Conservation (phyloP, 1,140 invertebrate species). For the Papilio helenus region DNA sequence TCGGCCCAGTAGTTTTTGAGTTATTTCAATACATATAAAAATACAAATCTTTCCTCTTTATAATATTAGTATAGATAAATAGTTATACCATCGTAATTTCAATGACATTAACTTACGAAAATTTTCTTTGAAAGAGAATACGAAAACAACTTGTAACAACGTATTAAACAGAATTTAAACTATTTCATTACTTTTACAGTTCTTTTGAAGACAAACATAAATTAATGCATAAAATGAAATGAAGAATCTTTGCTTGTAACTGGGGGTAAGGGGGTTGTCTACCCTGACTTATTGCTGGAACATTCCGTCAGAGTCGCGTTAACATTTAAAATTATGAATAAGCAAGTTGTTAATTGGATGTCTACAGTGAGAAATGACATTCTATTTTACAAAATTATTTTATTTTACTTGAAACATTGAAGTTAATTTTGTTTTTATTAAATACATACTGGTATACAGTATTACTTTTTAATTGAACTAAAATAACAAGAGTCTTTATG, state of each 20-base stretch:
- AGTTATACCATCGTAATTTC: no score
- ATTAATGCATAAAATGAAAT: conserved; percentile 1
- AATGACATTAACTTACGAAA: no score
- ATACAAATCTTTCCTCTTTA: no score
- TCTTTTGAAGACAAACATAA: not conserved
- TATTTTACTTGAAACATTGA: not conserved
- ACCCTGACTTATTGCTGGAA: conserved; percentile 3
- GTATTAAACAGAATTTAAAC: not conserved
- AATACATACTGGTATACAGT: not conserved
- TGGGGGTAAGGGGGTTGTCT: not conserved
- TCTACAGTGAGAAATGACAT: not conserved
- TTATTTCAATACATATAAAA: no score
- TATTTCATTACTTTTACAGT: not conserved
- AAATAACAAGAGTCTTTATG: not conserved
- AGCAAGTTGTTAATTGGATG: conserved; percentile 17
- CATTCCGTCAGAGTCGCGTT: not conserved
- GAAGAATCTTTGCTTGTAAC: not conserved
- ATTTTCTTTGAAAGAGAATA: no score
- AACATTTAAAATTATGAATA: conserved; percentile 13
- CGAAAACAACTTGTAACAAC: no score
- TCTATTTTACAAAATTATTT: not conserved
- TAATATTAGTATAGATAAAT: no score
- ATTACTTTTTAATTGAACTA: not conserved
- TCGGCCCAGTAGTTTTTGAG: no score
- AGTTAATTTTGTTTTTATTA: not conserved